These are phyloP conservation scores for Drosophila serrata DNA, from an alignment of 1,140 invertebrate species.

Conservation along the genomic window DNA sequence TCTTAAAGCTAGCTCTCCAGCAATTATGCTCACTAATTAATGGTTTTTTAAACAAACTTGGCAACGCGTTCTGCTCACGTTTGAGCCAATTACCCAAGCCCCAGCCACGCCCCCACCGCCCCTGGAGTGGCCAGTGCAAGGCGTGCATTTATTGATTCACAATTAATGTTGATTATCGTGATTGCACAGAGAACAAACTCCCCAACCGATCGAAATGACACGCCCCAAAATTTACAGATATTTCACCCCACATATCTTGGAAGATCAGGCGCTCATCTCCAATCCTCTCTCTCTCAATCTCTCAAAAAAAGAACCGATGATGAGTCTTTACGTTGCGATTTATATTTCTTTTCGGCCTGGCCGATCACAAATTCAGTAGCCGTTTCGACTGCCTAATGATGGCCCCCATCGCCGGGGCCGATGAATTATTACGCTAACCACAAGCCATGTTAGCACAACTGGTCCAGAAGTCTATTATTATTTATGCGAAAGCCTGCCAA, in stretches of 20 bases:
- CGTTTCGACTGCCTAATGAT: slow-evolving; percentile 81
- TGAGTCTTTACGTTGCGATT: slow-evolving; percentile 27
- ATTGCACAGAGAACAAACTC: slow-evolving; percentile 48
- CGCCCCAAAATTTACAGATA: slow-evolving; percentile 75
- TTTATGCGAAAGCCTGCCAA: slow-evolving; percentile 74
- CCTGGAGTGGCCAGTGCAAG: slow-evolving; percentile 34
- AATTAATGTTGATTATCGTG: slow-evolving; percentile 80
- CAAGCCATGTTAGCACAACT: slow-evolving; percentile 82
- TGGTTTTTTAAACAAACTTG: slow-evolving; percentile 78
- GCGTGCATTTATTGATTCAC: slow-evolving; percentile 81
- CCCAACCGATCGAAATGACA: slow-evolving; percentile 41
- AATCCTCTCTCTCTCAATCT: slow-evolving; percentile 8
- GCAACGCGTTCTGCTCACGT: slow-evolving; percentile 80
- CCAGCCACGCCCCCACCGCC: slow-evolving; percentile 26
- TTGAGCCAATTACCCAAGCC: slow-evolving; percentile 65
- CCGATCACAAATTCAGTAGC: slow-evolving; percentile 78
- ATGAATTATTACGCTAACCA: slow-evolving; percentile 83
- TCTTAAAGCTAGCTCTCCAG: slow-evolving; percentile 52
- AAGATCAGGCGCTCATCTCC: slow-evolving; percentile 1
- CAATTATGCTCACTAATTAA: slow-evolving; percentile 77
- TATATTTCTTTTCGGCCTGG: slow-evolving; percentile 30
- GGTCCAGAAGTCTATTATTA: slow-evolving; percentile 82
- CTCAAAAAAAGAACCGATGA: slow-evolving; percentile 32
- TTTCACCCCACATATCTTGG: slow-evolving; percentile 22
- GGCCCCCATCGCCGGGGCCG: slow-evolving; percentile 50